These are phyloP conservation scores for Lepidurus packardi DNA, from an alignment of 1,140 invertebrate species.

Conservation along the genomic window DNA sequence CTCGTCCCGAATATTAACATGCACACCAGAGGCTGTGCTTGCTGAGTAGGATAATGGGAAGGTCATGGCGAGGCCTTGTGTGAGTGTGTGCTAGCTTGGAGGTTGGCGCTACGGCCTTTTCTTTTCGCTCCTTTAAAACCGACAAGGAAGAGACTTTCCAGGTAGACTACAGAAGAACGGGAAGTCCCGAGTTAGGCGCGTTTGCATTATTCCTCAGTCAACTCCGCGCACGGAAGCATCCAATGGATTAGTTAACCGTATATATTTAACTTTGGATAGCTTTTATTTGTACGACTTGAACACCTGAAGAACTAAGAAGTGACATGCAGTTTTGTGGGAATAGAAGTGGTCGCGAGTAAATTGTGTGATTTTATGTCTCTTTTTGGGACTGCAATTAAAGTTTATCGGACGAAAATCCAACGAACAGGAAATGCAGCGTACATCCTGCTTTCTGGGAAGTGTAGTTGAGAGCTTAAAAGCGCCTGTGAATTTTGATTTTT, in stretches of 20 bases:
- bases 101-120: slow-evolving; percentile 8
- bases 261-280: neutral
- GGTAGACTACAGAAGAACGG: neutral
- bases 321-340: neutral
- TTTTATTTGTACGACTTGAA: neutral
- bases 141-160: neutral
- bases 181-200: neutral
- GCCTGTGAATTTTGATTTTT: neutral
- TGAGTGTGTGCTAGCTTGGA: neutral
- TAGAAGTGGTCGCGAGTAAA: neutral
- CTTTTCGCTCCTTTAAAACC: neutral
- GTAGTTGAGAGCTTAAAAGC: neutral
- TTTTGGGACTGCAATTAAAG: neutral
- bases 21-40: slow-evolving; percentile 20
- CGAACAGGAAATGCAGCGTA: neutral
- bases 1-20: slow-evolving; percentile 21
- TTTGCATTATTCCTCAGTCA: neutral
- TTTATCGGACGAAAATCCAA: neutral
- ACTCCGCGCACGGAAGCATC: neutral
- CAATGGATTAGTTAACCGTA: neutral
- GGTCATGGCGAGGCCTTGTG: neutral
- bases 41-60: slow-evolving; percentile 10
- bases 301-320: neutral
- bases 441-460: slow-evolving; percentile 13
- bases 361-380: neutral